Conservation (phyloP, 2,797 vertebrate species). For the Cephalopachus bancanus region DNA sequence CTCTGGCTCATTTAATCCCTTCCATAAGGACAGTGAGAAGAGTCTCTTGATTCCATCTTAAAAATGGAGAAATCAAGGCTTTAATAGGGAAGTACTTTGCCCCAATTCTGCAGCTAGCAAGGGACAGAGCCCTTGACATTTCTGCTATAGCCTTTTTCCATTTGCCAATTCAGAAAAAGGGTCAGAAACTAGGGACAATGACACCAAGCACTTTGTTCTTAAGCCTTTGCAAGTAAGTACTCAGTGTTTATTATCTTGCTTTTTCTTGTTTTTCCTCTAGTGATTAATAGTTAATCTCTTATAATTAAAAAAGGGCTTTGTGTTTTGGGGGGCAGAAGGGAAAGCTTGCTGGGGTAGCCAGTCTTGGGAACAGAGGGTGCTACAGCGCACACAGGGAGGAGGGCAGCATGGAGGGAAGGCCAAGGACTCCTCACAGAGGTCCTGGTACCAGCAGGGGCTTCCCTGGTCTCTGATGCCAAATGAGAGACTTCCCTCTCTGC, state of each 20-base stretch:
- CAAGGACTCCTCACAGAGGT: not conserved
- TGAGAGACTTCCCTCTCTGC: not conserved
- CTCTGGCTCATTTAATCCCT: not conserved
- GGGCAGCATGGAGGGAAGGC: not conserved
- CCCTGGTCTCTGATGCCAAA: not conserved
- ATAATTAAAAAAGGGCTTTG: not conserved
- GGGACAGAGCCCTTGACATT: not conserved
- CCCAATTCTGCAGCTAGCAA: not conserved
- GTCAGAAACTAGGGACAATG: not conserved
- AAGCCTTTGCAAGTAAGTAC: constrained; percentile 27
- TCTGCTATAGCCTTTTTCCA: not conserved
- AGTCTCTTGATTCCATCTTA: not conserved
- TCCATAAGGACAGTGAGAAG: not conserved
- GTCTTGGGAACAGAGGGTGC: not conserved
- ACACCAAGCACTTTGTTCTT: not conserved
- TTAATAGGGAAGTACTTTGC: not conserved
- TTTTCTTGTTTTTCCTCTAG: not conserved
- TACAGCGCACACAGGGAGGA: not conserved
- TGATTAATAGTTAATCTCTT: constrained; percentile 27
- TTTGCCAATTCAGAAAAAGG: not conserved
- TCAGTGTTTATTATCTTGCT: constrained; percentile 1
- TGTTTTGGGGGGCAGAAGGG: not conserved
- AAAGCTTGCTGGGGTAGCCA: not conserved
- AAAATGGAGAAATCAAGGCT: not conserved
- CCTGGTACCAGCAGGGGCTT: not conserved